These are phyloP conservation scores for Seriola quinqueradiata DNA, from an alignment of 2,113 vertebrate species.

Conservation along the genomic window DNA sequence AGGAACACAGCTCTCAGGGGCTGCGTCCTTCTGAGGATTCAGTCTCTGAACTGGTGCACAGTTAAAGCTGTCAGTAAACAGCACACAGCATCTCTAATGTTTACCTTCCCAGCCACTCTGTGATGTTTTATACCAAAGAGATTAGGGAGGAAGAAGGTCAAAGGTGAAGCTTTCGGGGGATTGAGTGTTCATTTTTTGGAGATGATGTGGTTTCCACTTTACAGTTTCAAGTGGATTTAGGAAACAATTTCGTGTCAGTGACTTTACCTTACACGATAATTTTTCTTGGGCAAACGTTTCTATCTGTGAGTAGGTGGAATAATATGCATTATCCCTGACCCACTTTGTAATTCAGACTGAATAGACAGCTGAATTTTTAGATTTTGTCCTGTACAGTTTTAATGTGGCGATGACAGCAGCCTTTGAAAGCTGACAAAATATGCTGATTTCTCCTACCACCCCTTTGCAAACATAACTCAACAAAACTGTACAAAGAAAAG, in stretches of 20 bases:
- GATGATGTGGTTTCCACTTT: not conserved
- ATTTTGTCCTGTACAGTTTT: not conserved
- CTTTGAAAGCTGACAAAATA: not conserved
- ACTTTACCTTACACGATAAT: too few species aligned
- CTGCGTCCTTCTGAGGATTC: not conserved
- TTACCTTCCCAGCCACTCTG: not conserved
- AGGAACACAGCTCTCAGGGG: constrained; percentile 2
- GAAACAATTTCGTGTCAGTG: not conserved
- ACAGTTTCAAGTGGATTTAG: not conserved
- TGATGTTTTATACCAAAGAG: constrained; percentile 2
- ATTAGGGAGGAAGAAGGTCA: not conserved
- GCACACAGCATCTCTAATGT: constrained; percentile 1
- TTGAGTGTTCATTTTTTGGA: not conserved
- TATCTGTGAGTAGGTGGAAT: constrained; percentile 3
- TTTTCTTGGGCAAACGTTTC: not conserved
- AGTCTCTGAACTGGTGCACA: not conserved
- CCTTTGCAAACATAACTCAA: not conserved
- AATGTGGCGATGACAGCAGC: not conserved
- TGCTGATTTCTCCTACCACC: not conserved
- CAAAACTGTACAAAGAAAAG: not conserved
- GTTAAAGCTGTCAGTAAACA: not conserved
- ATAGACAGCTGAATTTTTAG: not conserved
- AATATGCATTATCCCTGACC: not conserved
- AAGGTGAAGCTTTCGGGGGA: not conserved
- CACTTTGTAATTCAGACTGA: constrained; percentile 4